Evolutionary conservation across 2,113 vertebrate genomes (phyloP), one percentile per base, ranked within the genome.

Genomic region (Alosa alosa): DNA sequence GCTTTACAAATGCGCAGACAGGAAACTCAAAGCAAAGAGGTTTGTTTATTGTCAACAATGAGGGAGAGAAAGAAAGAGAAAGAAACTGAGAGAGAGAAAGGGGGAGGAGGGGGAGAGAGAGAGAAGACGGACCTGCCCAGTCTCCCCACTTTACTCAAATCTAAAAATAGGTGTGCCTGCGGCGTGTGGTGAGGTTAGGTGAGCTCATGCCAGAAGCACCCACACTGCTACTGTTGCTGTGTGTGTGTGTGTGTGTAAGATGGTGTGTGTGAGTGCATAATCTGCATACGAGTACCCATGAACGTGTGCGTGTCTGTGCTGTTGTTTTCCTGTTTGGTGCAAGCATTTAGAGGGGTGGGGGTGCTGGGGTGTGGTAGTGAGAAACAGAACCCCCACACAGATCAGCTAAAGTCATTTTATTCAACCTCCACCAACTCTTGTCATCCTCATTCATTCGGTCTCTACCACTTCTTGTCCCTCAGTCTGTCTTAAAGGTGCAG

Each of bases 111-210:
- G 64, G 3, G 31, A 72, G 11, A 78, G 31, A 72, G 11, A 78
- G 64, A 36, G 64, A 36, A 36, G 15, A 36, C 13, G 25, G 60
- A 64, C 60, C 25, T 46, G 84, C 45, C 18, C 45, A 31, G 55
- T 17, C 25, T 49, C 22, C 49, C 64, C 46, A 11, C 78, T 45
- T 31, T 47, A 15, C 8, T 17, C 52, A 31, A n/a, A 7, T 41
- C 6, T 47, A 86, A 68, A 68, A 68, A 86, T 82, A 82, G 72
- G 84, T 36, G 7, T 72, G 84, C 57, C 25, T 31, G 47, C 17
- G 82, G 82, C 22, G 84, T 85, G 78, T 81, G 78, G 50, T 31
- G 47, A 4, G 44, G 49, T 78, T 78, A 78, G 72, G 72, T 36
- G 36, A 39, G 72, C 31, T 39, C 15, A 36, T 60, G 81, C 49